Conservation (phyloP, 2,113 vertebrate species). For the Petrocephalus microphthalmus region DNA sequence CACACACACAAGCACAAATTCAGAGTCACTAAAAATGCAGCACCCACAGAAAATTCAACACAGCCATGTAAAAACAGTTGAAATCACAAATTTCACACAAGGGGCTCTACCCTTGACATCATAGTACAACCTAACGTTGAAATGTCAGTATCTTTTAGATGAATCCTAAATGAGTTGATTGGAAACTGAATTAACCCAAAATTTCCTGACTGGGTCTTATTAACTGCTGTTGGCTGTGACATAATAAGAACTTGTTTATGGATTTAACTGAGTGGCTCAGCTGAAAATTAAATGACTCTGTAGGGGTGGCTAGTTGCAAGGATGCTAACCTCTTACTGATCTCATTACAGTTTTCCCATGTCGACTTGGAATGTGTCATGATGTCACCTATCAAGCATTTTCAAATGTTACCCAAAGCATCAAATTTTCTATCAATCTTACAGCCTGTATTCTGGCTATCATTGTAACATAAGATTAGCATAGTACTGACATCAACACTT, state of each 20-base stretch:
- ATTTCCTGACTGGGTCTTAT: conserved; percentile 44
- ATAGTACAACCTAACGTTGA: not conserved
- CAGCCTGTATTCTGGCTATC: not conserved
- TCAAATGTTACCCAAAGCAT: not conserved
- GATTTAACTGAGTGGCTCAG: conserved; percentile 45
- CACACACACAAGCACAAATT: not conserved
- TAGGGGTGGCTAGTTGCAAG: conserved; percentile 23
- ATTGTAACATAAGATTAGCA: not conserved
- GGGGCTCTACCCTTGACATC: not conserved
- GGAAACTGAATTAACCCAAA: conserved; percentile 46
- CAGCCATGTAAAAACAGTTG: not conserved
- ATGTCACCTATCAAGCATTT: not conserved
- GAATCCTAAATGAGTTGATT: conserved; percentile 34
- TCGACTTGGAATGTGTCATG: not conserved
- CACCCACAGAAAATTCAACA: not conserved
- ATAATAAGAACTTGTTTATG: conserved; percentile 43
- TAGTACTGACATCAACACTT: not conserved
- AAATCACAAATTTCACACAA: not conserved
- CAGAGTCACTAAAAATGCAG: not conserved
- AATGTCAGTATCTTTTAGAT: conserved; percentile 1
- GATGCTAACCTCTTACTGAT: not conserved
- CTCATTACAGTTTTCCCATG: not conserved
- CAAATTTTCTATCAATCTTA: not conserved
- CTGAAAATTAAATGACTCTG: conserved; percentile 44
- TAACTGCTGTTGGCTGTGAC: conserved; percentile 41